Evolutionary conservation across 2,888 invertebrate species (phyloP).

Genomic region (Platycheirus rosarum): DNA sequence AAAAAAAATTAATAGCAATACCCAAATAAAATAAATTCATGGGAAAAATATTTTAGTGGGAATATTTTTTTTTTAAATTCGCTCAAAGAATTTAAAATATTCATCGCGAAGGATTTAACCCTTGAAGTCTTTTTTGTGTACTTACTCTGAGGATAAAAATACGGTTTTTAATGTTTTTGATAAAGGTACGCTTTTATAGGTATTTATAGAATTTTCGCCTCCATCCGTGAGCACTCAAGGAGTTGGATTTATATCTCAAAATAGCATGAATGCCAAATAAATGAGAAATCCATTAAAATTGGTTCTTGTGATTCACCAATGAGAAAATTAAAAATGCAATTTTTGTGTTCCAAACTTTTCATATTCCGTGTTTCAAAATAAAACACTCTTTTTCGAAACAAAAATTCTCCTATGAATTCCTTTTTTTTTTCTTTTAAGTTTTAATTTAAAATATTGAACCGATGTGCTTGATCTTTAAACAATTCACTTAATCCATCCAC

Average conservation of each 20-base stretch:
- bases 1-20: too few relatives aligned
- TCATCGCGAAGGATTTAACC: slow-evolving; percentile 2
- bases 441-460: not conserved
- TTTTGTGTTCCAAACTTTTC: not conserved
- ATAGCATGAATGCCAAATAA: not conserved
- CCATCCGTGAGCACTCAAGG: slow-evolving; percentile 4
- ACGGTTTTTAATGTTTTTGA: too few relatives aligned
- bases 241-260: slow-evolving; percentile 10
- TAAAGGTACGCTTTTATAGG: too few relatives aligned
- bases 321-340: not conserved
- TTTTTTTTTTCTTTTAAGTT: not conserved
- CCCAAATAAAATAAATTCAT: too few relatives aligned
- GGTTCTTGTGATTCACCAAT: not conserved
- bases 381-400: not conserved
- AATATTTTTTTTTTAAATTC: too few relatives aligned
- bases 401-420: too few relatives aligned
- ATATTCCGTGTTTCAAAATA: not conserved
- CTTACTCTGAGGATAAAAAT: too few relatives aligned
- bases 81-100: slow-evolving; percentile 12
- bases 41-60: not conserved
- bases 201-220: not conserved
- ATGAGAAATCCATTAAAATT: not conserved
- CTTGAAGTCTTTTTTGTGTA: not conserved
- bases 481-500: slow-evolving; percentile 42
- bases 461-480: slow-evolving; percentile 18